Evolutionary conservation across 2,888 invertebrate genomes (phyloP).

Genomic region (Sarcophaga variegata): DNA sequence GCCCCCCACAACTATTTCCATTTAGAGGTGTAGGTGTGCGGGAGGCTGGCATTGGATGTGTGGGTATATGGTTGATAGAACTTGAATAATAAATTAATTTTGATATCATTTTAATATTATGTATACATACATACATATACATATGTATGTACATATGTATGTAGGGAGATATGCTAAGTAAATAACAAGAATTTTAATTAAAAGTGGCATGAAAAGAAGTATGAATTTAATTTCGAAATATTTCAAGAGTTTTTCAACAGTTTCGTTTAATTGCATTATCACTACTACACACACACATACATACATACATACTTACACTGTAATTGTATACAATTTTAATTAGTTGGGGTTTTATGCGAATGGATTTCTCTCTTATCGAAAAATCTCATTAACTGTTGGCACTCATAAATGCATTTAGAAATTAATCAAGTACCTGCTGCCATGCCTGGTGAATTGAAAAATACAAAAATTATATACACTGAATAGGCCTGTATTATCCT

Average conservation of each 20-base stretch:
- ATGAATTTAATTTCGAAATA: not conserved
- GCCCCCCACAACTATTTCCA: not conserved
- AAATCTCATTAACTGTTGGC: constrained; percentile 25
- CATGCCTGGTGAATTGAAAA: not conserved
- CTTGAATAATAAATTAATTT: not conserved
- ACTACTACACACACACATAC: not conserved
- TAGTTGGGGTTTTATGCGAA: constrained; percentile 3
- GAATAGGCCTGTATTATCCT: not conserved
- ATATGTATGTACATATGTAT: not conserved
- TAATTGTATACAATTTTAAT: not conserved
- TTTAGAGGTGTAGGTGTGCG: not conserved
- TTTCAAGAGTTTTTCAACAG: not conserved
- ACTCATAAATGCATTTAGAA: constrained; percentile 25
- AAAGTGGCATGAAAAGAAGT: not conserved
- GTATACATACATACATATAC: too few species aligned
- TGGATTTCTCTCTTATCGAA: not conserved
- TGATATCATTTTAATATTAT: not conserved
- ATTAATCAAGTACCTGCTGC: not conserved
- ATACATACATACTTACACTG: not conserved
- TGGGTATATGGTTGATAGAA: not conserved
- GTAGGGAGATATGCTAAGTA: too few species aligned
- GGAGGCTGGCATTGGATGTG: not conserved
- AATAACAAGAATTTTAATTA: not conserved
- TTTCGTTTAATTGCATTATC: not conserved
- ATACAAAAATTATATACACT: too few species aligned